Base-by-base conservation (phyloP, 2,113 vertebrate genomes). In the Mohoua ochrocephala region DNA sequence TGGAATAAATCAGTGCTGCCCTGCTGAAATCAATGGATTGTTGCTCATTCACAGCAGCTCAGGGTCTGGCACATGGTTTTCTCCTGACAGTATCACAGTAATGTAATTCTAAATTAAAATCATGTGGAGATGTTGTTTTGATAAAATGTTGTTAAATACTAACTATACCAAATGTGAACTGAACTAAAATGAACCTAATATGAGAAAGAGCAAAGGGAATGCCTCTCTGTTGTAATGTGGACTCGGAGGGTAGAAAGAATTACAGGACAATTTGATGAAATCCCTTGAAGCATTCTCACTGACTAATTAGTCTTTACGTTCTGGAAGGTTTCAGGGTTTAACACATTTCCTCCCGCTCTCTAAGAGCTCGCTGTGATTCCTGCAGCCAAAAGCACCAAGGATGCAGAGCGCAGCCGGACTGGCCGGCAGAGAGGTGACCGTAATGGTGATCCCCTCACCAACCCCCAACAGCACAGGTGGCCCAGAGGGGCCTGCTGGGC, bases 31-130 rank as follows among this genome's bases (percentile, higher is more conserved):
- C 63, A 85, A 57, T 63, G 60, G 44, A 84, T 50, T 76, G 52
- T 7, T 95, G 84, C 89, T 73, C 84, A 91, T 77, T 88, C 78
- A 88, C 49, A 93, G 71, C 87, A 95, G 87, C 77, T 82, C 61
- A 85, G 83, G 81, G 64, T 87, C 84, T 95, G 91, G 70, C 53
- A 57, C 33, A 33, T 67, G 79, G 54, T 86, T 95, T 78, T 87
- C 78, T 91, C 50, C 65, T 79, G 59, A 84, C 85, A 84, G 61
- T 54, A 85, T 91, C 86, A 71, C 47, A 85, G 42, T n/a, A 73
- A 89, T 69, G 41, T 65, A 54, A 88, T 52, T 70, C 47, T 68
- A 86, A 94, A 94, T 94, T 39, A 92, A 91, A 94, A 77, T 84
- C 88, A 89, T 9, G 30, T 67, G 47, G 74, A 91, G 41, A 88